Evolutionary conservation across 2,888 invertebrate species (phyloP).

Genomic region (Nowickia ferox): DNA sequence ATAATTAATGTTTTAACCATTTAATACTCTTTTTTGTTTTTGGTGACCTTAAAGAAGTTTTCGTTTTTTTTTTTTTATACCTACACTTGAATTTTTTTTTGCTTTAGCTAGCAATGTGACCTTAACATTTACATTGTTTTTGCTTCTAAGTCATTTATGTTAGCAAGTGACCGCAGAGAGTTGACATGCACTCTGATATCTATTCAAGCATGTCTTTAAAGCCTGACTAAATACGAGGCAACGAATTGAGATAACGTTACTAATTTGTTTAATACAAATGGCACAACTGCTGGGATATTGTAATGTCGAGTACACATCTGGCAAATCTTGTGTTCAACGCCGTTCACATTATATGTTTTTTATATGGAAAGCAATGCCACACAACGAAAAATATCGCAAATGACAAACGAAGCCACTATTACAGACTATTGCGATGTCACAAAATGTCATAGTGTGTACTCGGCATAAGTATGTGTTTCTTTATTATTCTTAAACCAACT

Average conservation of each 20-base stretch:
- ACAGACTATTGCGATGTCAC: too few relatives aligned
- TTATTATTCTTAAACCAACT: too few relatives aligned
- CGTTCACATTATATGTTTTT: too few relatives aligned
- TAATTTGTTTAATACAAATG: neutral
- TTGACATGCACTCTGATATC: constrained; percentile 65
- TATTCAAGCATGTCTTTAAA: constrained; percentile 61
- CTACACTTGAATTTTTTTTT: neutral
- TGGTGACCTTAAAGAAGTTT: constrained; percentile 43
- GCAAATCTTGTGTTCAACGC: too few relatives aligned
- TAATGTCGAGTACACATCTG: too few relatives aligned
- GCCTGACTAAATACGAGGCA: neutral
- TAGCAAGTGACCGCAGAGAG: constrained; percentile 68
- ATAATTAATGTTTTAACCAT: neutral
- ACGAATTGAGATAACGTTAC: neutral
- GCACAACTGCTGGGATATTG: too few relatives aligned
- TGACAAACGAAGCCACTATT: too few relatives aligned
- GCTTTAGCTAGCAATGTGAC: constrained; percentile 22
- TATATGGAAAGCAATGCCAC: too few relatives aligned
- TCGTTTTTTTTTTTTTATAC: too few relatives aligned
- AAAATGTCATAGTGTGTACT: too few relatives aligned
- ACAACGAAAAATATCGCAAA: too few relatives aligned
- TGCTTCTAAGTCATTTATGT: constrained; percentile 28
- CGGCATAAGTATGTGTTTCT: too few relatives aligned
- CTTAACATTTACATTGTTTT: constrained; percentile 54
- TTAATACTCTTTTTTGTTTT: neutral